phyloP scores from a whole-genome alignment of 2,888 invertebrate species.

The Nineta flava region DNA sequence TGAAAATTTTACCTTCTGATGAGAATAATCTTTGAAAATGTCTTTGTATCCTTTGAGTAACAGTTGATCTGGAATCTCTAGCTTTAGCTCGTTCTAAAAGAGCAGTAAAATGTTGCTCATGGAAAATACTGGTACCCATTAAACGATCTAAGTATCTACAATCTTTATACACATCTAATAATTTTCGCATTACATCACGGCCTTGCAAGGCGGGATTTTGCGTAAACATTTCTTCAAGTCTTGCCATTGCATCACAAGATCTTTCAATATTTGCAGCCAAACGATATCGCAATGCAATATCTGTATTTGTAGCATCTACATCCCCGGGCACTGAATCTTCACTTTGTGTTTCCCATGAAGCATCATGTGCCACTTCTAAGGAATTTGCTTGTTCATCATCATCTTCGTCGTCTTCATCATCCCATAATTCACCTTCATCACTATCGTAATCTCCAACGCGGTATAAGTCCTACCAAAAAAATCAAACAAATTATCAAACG shows the following conservation, averaged over 20 bases:
- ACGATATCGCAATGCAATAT: slow-evolving; percentile 33
- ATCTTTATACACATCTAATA: slow-evolving; percentile 69
- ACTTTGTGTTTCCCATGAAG: slow-evolving; percentile 73
- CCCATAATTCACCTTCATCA: slow-evolving; percentile 60
- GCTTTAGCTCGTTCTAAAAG: slow-evolving; percentile 42
- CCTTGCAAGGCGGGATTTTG: slow-evolving; percentile 61
- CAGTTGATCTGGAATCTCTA: slow-evolving; percentile 1
- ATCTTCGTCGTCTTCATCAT: slow-evolving; percentile 30
- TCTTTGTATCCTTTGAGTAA: slow-evolving; percentile 4
- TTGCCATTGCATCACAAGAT: slow-evolving; percentile 56
- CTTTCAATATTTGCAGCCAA: slow-evolving; percentile 64
- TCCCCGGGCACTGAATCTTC: slow-evolving; percentile 40
- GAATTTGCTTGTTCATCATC: slow-evolving; percentile 30
- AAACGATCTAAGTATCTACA: slow-evolving; percentile 73
- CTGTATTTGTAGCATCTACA: slow-evolving; percentile 21
- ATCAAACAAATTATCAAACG: neutral
- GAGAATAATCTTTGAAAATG: slow-evolving; percentile 6
- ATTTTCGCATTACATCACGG: slow-evolving; percentile 59
- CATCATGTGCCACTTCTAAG: slow-evolving; percentile 40
- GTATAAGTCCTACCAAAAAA: slow-evolving; percentile 20
- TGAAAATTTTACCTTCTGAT: neutral
- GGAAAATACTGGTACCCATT: slow-evolving; percentile 74
- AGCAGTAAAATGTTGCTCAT: slow-evolving; percentile 64
- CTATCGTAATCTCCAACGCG: slow-evolving; percentile 56
- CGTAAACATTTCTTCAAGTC: slow-evolving; percentile 64